Evolutionary conservation across 2,888 invertebrate genomes (phyloP).

Genomic region (Pseudanteris insignis): DNA sequence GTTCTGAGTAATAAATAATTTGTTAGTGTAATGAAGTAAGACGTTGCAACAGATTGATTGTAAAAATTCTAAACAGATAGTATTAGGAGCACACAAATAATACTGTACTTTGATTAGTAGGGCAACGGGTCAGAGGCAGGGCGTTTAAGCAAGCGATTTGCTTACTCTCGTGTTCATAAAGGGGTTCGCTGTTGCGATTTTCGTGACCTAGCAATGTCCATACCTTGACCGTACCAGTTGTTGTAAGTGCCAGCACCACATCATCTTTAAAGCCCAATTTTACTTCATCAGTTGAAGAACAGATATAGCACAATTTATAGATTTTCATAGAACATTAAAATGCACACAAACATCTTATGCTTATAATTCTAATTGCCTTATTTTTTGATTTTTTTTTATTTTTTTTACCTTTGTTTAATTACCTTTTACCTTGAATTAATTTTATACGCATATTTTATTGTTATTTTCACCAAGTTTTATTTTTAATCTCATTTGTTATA

Average conservation of each 20-base stretch:
- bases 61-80: conserved; percentile 72
- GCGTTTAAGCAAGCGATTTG: conserved; percentile 95
- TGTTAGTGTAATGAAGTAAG: background rate
- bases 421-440: background rate
- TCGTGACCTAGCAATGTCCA: conserved; percentile 94
- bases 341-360: too few relatives aligned
- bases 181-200: conserved; percentile 84
- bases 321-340: too few relatives aligned
- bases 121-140: conserved; percentile 90
- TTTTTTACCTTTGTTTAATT: too few relatives aligned
- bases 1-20: conserved; percentile 3
- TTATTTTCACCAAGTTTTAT: too few relatives aligned
- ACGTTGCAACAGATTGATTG: too few relatives aligned
- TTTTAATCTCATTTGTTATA: background rate
- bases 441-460: too few relatives aligned
- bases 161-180: conserved; percentile 97
- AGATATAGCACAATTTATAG: too few relatives aligned
- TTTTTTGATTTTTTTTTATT: too few relatives aligned
- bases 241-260: conserved; percentile 93
- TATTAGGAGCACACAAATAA: conserved; percentile 96
- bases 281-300: background rate
- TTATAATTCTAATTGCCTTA: too few relatives aligned
- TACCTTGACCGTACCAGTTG: conserved; percentile 95
- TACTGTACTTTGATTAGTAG: conserved; percentile 95
- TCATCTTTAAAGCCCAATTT: conserved; percentile 77